Conservation (phyloP, 1,140 invertebrate species). For the Sesamia nonagrioides region DNA sequence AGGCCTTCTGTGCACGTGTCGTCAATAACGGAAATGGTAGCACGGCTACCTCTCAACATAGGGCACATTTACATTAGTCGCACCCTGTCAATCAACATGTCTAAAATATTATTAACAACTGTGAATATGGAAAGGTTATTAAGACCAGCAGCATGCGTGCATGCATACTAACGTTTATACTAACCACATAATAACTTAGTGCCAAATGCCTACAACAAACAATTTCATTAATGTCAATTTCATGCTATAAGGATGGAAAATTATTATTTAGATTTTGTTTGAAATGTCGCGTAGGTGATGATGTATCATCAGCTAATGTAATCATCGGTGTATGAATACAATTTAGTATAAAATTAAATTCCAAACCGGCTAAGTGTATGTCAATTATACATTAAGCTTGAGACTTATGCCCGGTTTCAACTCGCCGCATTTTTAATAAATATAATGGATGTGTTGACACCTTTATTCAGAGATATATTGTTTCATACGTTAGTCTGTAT, state of each 20-base stretch:
- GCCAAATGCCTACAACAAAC: conserved; percentile 1
- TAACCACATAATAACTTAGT: neutral
- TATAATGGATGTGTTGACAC: too few relatives aligned
- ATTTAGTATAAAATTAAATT: neutral
- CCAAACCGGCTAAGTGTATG: neutral
- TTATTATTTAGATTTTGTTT: neutral
- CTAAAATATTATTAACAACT: neutral
- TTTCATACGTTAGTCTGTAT: too few relatives aligned
- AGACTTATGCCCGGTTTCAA: neutral
- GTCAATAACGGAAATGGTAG: neutral
- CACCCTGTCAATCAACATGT: neutral
- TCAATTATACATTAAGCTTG: too few relatives aligned
- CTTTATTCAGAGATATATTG: too few relatives aligned
- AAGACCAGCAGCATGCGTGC: neutral
- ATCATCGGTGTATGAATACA: neutral
- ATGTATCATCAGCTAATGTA: neutral
- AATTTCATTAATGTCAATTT: neutral
- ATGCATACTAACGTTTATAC: neutral
- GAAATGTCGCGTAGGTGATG: neutral
- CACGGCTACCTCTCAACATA: neutral
- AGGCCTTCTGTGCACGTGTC: neutral
- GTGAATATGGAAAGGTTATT: neutral
- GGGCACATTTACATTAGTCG: conserved; percentile 14
- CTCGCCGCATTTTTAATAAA: neutral
- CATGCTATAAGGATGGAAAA: neutral